These are phyloP conservation scores for Crioceris asparagi DNA, from an alignment of 2,888 invertebrate species.

Conservation along the genomic window DNA sequence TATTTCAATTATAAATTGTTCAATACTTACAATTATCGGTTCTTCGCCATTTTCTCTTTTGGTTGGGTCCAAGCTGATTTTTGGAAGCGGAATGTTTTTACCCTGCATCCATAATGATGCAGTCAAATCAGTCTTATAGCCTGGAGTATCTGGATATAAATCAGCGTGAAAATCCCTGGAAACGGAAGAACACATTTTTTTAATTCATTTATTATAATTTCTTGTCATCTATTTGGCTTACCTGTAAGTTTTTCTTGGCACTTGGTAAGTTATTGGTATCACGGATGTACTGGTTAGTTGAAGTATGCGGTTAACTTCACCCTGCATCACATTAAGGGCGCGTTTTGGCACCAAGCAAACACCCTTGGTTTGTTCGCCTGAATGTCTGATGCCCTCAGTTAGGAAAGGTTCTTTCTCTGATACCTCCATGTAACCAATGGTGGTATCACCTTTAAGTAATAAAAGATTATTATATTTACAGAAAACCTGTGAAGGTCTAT, in stretches of 20 bases:
- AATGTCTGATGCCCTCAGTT: slow-evolving; percentile 79
- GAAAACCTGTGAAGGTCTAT: too few relatives aligned
- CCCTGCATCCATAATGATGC: slow-evolving; percentile 77
- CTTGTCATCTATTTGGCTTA: slow-evolving; percentile 12
- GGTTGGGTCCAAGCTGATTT: slow-evolving; percentile 74
- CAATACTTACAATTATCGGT: slow-evolving; percentile 46
- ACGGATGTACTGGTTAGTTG: slow-evolving; percentile 79
- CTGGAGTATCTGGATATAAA: slow-evolving; percentile 83
- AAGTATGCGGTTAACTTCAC: slow-evolving; percentile 85
- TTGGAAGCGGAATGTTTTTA: slow-evolving; percentile 61
- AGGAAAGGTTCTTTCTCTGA: slow-evolving; percentile 80
- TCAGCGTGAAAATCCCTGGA: slow-evolving; percentile 83
- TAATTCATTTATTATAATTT: not conserved
- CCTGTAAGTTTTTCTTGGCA: slow-evolving; percentile 39
- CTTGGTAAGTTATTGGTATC: slow-evolving; percentile 86
- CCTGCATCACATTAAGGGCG: slow-evolving; percentile 91
- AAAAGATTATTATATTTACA: slow-evolving; percentile 11
- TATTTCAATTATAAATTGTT: not conserved
- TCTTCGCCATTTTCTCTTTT: slow-evolving; percentile 54
- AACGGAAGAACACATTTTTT: slow-evolving; percentile 1
- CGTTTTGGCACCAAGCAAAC: slow-evolving; percentile 87
- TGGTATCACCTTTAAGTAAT: slow-evolving; percentile 76
- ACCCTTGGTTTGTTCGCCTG: slow-evolving; percentile 92
- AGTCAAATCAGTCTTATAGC: slow-evolving; percentile 66
- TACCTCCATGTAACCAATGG: slow-evolving; percentile 82